Conservation (phyloP, 2,888 invertebrate species). For the Crioceris asparagi region DNA sequence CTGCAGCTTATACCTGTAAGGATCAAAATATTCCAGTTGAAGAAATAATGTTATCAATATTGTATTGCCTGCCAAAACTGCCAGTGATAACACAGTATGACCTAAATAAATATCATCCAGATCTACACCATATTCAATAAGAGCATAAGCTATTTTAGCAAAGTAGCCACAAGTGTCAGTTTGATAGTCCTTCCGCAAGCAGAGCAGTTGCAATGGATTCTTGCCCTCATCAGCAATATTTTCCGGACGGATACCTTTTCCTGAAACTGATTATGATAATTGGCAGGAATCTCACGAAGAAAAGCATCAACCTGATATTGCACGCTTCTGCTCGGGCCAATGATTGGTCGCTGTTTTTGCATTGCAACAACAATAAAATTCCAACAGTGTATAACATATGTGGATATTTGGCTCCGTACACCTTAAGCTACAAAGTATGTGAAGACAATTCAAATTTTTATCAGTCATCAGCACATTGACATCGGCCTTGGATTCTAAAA, state of each 20-base stretch:
- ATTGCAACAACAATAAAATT: slow-evolving; percentile 28
- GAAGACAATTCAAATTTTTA: slow-evolving; percentile 28
- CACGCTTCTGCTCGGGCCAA: slow-evolving; percentile 25
- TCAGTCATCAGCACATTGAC: slow-evolving; percentile 21
- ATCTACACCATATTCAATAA: slow-evolving; percentile 21
- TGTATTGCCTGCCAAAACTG: slow-evolving; percentile 30
- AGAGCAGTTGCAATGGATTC: slow-evolving; percentile 32
- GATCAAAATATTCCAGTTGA: slow-evolving; percentile 22
- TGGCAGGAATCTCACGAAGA: too few species aligned
- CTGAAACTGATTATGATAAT: slow-evolving; percentile 7
- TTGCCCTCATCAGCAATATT: slow-evolving; percentile 26
- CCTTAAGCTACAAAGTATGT: slow-evolving; percentile 26
- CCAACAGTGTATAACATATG: slow-evolving; percentile 24
- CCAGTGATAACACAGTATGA: slow-evolving; percentile 32
- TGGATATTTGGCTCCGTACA: slow-evolving; percentile 18
- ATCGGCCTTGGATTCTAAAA: slow-evolving; percentile 26
- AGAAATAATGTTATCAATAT: slow-evolving; percentile 25
- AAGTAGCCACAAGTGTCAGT: slow-evolving; percentile 22
- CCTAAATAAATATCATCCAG: slow-evolving; percentile 29
- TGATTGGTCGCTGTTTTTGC: slow-evolving; percentile 23
- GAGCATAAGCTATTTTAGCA: slow-evolving; percentile 18
- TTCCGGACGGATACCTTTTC: slow-evolving; percentile 1
- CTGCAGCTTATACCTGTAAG: too few species aligned
- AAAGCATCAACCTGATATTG: too few species aligned
- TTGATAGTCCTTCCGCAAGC: slow-evolving; percentile 30